Evolutionary conservation across 2,797 vertebrate species (phyloP), one percentile per base, ranked within the genome.

Genomic region (Sebastes iracundus): DNA sequence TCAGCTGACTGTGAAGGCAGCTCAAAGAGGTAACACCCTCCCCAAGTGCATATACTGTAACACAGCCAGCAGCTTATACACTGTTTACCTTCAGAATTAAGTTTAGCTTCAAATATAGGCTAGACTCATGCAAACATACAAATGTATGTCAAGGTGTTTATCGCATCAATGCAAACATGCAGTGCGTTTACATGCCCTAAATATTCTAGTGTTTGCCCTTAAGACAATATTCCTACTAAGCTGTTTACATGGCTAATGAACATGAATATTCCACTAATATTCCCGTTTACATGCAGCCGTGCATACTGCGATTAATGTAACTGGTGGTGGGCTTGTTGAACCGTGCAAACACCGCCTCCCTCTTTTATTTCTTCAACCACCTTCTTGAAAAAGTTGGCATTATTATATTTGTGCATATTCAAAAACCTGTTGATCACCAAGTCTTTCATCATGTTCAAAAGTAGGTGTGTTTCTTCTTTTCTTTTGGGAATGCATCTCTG

Each of bases 1-100:
- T 88, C 92, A 92, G 33, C 87, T 89, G 81, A 88, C 77, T 52
- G 60, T n/a, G 46, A 27, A 74, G 66, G 46, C 60, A 42, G 74
- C 49, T 46, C 42, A 35, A 7, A 61, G 28, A 65, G 22, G 25
- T 5, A n/a, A 22, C 1, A 62, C 67, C 28, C 4, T 18, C 25
- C 62, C n/a, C 4, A 1, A 25, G 38, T n/a, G 62, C 55, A 67
- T 46, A 22, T 13, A 20, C 42, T 46, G 6, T 46, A 53, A 28
- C 53, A 65, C 62, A 38, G 46, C n/a, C 46, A 1, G 27, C 49
- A 49, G 71, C 22, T 63, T 1, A 65, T 22, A 2, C 7, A 0
- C 12, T 77, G 71, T 77, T 85, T 72, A 72, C 66, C 42, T 55
- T n/a, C 58, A 69, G 14, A 28, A 8, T 61, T 27, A 61, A 22